Evolutionary conservation across 2,888 invertebrate genomes (phyloP), one percentile per base, ranked within the genome.

Genomic region (Limulus polyphemus): DNA sequence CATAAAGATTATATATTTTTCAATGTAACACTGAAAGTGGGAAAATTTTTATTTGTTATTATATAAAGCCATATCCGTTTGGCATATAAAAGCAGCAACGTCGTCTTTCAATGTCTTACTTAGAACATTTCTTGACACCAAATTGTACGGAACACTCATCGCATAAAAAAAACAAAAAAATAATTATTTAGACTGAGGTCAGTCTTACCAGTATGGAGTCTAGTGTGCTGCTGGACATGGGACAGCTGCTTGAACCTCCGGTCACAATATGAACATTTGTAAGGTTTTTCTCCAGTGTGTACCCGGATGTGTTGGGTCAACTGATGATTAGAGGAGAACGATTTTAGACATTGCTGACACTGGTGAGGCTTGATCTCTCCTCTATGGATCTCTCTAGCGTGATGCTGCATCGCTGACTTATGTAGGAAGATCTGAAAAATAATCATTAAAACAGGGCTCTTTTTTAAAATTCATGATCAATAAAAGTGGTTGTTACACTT

Each of bases 231-330:
- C 75, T 95, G 95, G 11, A 97, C 93, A 78, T 95, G 97, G 73
- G 92, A 92, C 68, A 97, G 83, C 79, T 95, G 95, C 77, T 97
- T 97, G 82, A 97, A 97, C 75, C 94, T 82, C 69, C 94, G 81
- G 79, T 95, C 95, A 79, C 95, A 95, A 80, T 94, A 95, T 75
- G 90, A 89, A 81, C 95, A 95, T 80, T 93, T 93, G 81, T 95
- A 95, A 13, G 94, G 94, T 77, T 95, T 93, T 77, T 95, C 91
- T 59, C 94, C 94, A n/a, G 94, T 94, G 76, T 97, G 95, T 61
- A 97, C 94, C 72, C 90, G 83, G 77, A 93, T 93, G 77, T 97
- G 97, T 80, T 97, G 95, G 11, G 91, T 87, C 75, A 97, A 83
- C 79, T 97, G 97, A 78, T 95, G 95, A 79, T 94, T 94, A 74